A percentile compares a stretch with the other conserved stretches of the same genome.
These are phyloP conservation scores for Corvus cornix DNA, from an alignment of 2,113 vertebrate genomes.

Conservation along the genomic window DNA sequence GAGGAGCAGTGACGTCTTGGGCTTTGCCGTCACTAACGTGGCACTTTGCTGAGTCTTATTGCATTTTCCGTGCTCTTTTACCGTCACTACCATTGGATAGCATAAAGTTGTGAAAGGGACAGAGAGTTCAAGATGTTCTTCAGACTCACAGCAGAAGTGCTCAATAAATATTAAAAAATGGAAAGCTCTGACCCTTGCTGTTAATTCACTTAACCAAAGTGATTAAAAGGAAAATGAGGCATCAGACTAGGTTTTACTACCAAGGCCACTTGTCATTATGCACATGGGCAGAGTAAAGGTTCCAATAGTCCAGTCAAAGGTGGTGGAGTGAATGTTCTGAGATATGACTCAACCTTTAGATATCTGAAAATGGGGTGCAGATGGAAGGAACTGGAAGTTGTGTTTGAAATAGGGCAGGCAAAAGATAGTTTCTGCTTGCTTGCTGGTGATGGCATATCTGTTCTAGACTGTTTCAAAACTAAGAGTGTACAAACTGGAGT, in stretches of 20 bases:
- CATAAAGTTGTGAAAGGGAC: not conserved
- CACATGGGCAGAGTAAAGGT: not conserved
- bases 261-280: not conserved
- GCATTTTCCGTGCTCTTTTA: not conserved
- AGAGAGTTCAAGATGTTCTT: not conserved
- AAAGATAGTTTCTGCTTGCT: not conserved
- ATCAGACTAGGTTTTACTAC: not conserved
- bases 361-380: not conserved
- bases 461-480: not conserved
- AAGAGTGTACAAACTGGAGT: not conserved
- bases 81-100: not conserved
- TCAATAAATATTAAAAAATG: not conserved
- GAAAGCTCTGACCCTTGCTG: not conserved
- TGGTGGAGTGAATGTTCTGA: not conserved
- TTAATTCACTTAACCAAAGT: not conserved
- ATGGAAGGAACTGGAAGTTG: not conserved
- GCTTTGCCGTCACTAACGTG: not conserved
- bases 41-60: not conserved
- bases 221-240: not conserved
- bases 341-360: not conserved
- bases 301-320: not conserved
- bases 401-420: not conserved
- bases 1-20: not conserved
- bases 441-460: fast-evolving
- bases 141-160: not conserved